A percentile compares a stretch with the other conserved stretches of the same genome.
Conservation (phyloP, 2,797 vertebrate species). For the Falco columbarius region DNA sequence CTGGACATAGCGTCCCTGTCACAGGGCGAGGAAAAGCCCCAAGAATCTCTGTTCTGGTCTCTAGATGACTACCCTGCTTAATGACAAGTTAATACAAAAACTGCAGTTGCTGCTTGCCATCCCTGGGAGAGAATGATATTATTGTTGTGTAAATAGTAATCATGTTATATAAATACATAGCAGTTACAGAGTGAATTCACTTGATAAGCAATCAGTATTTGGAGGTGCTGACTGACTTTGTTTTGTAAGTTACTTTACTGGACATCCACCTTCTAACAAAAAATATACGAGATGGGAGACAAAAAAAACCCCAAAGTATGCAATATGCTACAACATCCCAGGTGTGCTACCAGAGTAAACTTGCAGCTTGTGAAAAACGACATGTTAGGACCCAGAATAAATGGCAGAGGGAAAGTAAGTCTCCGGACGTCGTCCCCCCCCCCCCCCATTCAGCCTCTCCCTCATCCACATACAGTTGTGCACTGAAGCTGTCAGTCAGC, state of each 20-base stretch:
- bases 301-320: neutral
- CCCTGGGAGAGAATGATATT: neutral
- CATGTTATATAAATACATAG: neutral
- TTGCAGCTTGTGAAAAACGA: neutral
- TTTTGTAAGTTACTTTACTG: neutral
- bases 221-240: neutral
- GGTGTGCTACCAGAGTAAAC: neutral
- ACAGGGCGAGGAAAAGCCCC: neutral
- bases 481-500: slow-evolving; percentile 1
- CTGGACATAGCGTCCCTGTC: fast-evolving
- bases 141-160: slow-evolving; percentile 28
- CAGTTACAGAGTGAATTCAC: neutral
- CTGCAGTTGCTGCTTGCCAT: slow-evolving; percentile 1
- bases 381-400: neutral
- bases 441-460: neutral
- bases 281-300: neutral
- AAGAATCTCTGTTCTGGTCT: neutral
- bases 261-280: neutral
- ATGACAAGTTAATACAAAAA: neutral
- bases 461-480: neutral
- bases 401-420: neutral
- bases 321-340: neutral
- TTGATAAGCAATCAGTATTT: neutral
- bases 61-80: neutral
- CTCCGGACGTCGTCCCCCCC: neutral